Evolutionary conservation across 2,888 invertebrate species (phyloP).

Genomic region (Tenodera sinensis): DNA sequence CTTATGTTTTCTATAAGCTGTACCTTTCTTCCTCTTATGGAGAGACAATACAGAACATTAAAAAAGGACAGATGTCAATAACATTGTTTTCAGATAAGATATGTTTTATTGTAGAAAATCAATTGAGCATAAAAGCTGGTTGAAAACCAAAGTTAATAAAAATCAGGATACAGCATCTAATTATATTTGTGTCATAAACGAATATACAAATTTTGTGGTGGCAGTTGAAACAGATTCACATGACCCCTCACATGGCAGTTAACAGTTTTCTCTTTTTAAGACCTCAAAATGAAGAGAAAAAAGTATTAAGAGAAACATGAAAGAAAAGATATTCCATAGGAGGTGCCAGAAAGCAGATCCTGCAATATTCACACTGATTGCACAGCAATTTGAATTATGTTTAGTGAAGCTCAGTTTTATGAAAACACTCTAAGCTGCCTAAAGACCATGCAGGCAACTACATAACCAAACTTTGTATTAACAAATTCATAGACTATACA

Average conservation of each 20-base stretch:
- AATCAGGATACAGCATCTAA: background rate
- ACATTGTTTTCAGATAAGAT: background rate
- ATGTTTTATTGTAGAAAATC: background rate
- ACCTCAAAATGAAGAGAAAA: background rate
- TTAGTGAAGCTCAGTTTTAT: background rate
- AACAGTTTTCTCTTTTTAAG: background rate
- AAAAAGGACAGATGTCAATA: background rate
- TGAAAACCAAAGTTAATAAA: background rate
- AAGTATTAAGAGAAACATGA: background rate
- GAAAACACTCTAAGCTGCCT: constrained; percentile 2
- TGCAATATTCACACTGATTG: background rate
- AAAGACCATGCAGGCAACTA: background rate
- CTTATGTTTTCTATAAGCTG: background rate
- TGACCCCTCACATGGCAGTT: constrained; percentile 2
- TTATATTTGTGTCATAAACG: constrained; percentile 16
- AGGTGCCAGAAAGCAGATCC: background rate
- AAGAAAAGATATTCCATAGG: background rate
- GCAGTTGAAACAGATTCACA: constrained; percentile 1
- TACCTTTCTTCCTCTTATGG: background rate
- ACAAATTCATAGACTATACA: background rate
- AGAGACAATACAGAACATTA: background rate
- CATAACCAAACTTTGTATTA: background rate
- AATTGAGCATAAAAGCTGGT: background rate
- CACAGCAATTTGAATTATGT: background rate
- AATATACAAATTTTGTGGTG: constrained; percentile 15